A percentile compares a stretch with the other conserved stretches of the same genome.
Evolutionary conservation across 1,140 invertebrate species (phyloP).

Genomic region (Ectropis grisescens): DNA sequence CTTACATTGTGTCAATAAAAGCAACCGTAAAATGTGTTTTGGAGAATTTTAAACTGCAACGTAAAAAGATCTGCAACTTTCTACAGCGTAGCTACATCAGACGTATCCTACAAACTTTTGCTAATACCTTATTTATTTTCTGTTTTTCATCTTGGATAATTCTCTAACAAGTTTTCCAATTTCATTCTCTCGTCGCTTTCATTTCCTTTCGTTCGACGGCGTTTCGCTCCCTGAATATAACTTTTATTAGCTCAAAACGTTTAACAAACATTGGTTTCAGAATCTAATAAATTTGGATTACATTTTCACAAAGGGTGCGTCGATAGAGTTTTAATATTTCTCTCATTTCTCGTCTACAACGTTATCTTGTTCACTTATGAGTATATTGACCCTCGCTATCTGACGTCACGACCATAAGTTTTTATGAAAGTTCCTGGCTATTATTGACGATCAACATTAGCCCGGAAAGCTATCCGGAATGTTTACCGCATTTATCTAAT

Average conservation of each 20-base stretch:
- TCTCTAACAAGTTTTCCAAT: slow-evolving; percentile 69
- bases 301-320: slow-evolving; percentile 16
- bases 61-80: no score
- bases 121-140: slow-evolving; percentile 59
- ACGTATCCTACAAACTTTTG: slow-evolving; percentile 49
- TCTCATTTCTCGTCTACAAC: no score
- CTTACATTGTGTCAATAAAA: no score
- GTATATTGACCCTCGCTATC: no score
- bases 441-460: no score
- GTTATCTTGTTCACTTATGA: no score
- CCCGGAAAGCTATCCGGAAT: slow-evolving; percentile 7
- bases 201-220: slow-evolving; percentile 52
- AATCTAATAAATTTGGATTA: slow-evolving; percentile 52
- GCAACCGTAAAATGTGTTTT: no score
- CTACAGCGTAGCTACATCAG: no score
- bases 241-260: slow-evolving; percentile 66
- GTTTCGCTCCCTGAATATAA: slow-evolving; percentile 55
- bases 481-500: slow-evolving; percentile 51
- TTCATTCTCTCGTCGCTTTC: slow-evolving; percentile 65
- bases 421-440: no score
- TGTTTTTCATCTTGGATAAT: slow-evolving; percentile 61
- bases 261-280: slow-evolving; percentile 63
- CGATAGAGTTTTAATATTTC: no score
- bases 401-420: no score
- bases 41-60: no score